phyloP scores from a whole-genome alignment of 2,888 invertebrate species.

The Platycheirus rosarum region DNA sequence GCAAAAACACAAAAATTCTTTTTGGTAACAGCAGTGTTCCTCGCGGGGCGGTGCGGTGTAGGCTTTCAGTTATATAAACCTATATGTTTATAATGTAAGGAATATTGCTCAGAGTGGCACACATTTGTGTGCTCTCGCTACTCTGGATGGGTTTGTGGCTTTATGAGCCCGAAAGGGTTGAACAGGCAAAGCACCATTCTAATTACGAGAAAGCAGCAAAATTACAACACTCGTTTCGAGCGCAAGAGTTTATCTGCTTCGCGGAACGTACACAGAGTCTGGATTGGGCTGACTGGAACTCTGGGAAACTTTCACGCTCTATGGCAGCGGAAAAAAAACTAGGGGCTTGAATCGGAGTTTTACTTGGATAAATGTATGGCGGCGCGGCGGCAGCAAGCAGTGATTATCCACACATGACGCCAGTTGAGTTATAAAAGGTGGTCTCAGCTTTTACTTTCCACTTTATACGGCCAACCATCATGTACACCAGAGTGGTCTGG shows the following conservation, averaged over 20 bases:
- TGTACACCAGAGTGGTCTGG: too few species aligned
- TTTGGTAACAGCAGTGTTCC: constrained; percentile 32
- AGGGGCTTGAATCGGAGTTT: not conserved
- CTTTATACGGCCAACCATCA: not conserved
- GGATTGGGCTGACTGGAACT: constrained; percentile 9
- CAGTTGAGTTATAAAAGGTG: constrained; percentile 55
- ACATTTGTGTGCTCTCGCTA: constrained; percentile 40
- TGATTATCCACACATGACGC: constrained; percentile 69
- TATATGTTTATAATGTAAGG: constrained; percentile 39
- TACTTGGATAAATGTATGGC: not conserved
- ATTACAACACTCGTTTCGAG: constrained; percentile 58
- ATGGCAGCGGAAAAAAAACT: constrained; percentile 25
- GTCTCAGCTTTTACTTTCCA: constrained; percentile 25
- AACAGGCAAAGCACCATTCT: constrained; percentile 57
- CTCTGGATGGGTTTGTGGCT: constrained; percentile 27
- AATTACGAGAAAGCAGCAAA: constrained; percentile 65
- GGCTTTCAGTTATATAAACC: too few species aligned
- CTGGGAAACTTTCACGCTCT: constrained; percentile 8
- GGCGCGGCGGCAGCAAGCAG: constrained; percentile 39
- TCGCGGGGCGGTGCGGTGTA: too few species aligned
- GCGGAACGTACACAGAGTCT: constrained; percentile 4
- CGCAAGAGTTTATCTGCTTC: constrained; percentile 57
- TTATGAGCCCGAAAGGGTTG: constrained; percentile 53
- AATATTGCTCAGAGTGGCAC: constrained; percentile 48
- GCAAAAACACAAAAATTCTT: constrained; percentile 23